These are phyloP conservation scores for Fregetta grallaria DNA, from an alignment of 2,113 vertebrate species.

Conservation along the genomic window DNA sequence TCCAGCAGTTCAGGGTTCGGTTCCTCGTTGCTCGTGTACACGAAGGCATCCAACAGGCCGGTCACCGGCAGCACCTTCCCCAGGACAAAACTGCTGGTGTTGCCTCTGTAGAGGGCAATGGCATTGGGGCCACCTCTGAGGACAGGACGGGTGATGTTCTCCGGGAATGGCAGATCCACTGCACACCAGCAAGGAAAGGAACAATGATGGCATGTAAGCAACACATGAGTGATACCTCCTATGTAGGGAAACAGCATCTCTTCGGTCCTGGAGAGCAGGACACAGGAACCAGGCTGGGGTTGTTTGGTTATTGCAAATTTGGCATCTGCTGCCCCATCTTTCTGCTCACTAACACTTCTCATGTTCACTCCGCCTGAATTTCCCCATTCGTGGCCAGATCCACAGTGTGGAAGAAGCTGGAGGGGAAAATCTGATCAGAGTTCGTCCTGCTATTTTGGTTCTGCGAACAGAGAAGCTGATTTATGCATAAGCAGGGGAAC, in stretches of 20 bases:
- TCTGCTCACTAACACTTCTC: not conserved
- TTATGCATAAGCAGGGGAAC: not conserved
- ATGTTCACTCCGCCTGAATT: not conserved
- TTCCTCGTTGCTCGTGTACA: slow-evolving; percentile 68
- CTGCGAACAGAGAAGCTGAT: not conserved
- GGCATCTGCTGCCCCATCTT: not conserved
- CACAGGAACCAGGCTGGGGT: not conserved
- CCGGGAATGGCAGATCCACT: not conserved
- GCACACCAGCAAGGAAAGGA: not conserved
- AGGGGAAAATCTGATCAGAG: not conserved
- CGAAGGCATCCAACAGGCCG: slow-evolving; percentile 76
- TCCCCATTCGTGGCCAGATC: not conserved
- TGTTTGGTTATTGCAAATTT: not conserved
- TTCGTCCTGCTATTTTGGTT: not conserved
- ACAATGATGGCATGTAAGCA: not conserved
- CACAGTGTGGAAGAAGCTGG: not conserved
- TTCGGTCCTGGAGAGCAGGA: not conserved
- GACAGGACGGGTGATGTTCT: not conserved
- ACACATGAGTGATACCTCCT: not conserved
- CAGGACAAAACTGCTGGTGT: not conserved
- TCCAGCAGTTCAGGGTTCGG: slow-evolving; percentile 65
- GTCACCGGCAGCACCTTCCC: not conserved
- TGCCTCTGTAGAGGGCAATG: slow-evolving; percentile 30
- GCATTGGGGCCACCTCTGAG: not conserved
- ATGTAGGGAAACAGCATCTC: not conserved